phyloP scores from a whole-genome alignment of 2,888 invertebrate species.

The Frankliniella intonsa region DNA sequence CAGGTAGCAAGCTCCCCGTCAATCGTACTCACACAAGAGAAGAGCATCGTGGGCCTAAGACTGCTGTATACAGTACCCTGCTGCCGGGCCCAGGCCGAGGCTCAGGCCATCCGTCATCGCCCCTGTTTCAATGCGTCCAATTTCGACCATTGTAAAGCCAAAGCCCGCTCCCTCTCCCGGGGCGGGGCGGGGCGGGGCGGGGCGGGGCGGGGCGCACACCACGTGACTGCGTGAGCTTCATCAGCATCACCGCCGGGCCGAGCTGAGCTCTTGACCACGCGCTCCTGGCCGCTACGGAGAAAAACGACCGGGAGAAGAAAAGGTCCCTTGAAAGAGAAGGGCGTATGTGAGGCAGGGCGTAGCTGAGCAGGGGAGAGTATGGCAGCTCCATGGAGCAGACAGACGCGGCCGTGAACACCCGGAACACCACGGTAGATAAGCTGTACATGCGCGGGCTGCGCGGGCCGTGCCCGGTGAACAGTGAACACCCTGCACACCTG shows the following conservation, averaged over 20 bases:
- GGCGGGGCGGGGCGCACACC: not conserved
- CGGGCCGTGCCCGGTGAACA: too few species aligned
- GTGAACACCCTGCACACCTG: too few species aligned
- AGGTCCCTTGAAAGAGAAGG: too few species aligned
- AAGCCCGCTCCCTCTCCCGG: not conserved
- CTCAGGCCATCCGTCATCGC: not conserved
- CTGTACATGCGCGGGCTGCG: too few species aligned
- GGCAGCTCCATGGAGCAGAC: too few species aligned
- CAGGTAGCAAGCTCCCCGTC: conserved; percentile 8
- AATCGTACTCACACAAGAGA: not conserved
- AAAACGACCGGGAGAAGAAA: not conserved
- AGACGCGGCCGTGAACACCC: too few species aligned
- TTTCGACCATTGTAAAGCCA: not conserved
- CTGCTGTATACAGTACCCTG: too few species aligned
- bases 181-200: not conserved
- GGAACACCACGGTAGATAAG: too few species aligned
- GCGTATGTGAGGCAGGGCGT: too few species aligned
- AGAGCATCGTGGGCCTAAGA: too few species aligned
- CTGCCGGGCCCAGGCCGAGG: not conserved
- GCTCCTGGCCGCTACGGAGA: not conserved
- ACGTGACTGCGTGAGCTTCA: not conserved
- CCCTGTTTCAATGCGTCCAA: conserved; percentile 19
- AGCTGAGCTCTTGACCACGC: not conserved
- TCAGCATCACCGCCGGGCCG: not conserved
- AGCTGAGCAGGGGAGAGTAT: too few species aligned